Base-by-base conservation (phyloP, 2,888 invertebrate genomes). In the Oscheius sp. region DNA sequence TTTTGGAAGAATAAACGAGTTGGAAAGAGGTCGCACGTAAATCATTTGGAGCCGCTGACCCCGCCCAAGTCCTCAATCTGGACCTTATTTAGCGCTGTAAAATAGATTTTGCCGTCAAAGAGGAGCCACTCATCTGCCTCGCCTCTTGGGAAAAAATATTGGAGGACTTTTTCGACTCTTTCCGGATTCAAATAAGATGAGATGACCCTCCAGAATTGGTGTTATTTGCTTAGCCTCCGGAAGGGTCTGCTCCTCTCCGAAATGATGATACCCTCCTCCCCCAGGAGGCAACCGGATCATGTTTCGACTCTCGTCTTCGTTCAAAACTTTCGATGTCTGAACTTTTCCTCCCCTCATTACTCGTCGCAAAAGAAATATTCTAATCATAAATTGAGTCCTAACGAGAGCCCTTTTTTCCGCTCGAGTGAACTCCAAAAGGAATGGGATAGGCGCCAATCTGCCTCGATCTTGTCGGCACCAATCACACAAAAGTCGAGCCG, bases 391-490 rank as follows among this genome's bases (percentile, higher is more conserved):
- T 12, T 15, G 57, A 4, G 20, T 23, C 25, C 39, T 57, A 57
- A 57, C 57, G 57, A 57, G 57, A 33, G 20, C 37, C 39, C 20
- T 27, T 37, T n/a, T 57, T 34, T 15, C 20, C 57, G 57, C 57
- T 23, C 39, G 23, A 34, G 37, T 34, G 57, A 17, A 3, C 34
- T 20, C 25, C 17, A 57, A 57, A 57, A 25, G 57, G 20, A 37
- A 33, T 31, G 23, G 25, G 52, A 52, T 29, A 52, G 52, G 52
- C 57, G 57, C 57, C 57, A 57, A 57, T 57, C 57, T 34, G 57
- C 37, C 37, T 15, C 12, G 52, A 52, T 52, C 52, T 27, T 29
- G 52, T n/a, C 15, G 29, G n/a, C 6, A 27, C 23, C 25, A 23
- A 15, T n/a, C 8, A 27, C 34, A 57, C 57, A 57, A 31, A 57